These are phyloP conservation scores for Pygoscelis adeliae DNA, from an alignment of 2,113 vertebrate genomes.

Conservation along the genomic window DNA sequence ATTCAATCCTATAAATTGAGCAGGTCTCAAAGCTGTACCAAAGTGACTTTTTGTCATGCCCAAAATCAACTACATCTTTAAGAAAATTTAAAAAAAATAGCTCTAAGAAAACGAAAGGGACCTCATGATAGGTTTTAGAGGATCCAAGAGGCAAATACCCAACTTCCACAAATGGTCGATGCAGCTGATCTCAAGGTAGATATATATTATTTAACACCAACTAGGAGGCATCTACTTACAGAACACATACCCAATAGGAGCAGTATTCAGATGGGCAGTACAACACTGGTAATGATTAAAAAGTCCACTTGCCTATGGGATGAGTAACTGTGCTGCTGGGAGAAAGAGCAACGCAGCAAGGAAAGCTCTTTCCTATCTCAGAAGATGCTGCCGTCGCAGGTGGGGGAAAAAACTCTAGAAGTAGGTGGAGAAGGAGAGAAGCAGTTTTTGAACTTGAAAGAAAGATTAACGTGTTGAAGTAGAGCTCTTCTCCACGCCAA, in stretches of 20 bases:
- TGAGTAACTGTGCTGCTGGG: background rate
- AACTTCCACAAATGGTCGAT: background rate
- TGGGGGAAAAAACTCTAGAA: background rate
- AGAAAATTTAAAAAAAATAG: background rate
- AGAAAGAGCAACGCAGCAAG: background rate
- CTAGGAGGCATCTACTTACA: background rate
- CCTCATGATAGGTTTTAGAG: background rate
- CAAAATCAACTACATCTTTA: background rate
- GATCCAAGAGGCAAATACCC: background rate
- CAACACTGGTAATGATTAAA: background rate
- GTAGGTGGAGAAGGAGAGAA: background rate
- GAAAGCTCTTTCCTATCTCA: background rate
- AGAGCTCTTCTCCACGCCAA: background rate
- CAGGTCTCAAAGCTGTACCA: background rate
- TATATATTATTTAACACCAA: background rate
- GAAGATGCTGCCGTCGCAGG: background rate
- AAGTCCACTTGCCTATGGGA: background rate
- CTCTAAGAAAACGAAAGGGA: background rate
- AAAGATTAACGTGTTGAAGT: background rate
- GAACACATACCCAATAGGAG: background rate
- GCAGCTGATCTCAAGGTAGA: background rate
- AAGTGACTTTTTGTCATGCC: background rate
- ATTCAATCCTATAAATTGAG: background rate
- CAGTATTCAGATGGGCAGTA: background rate
- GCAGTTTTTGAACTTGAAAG: background rate